These are phyloP conservation scores for Symphodus melops DNA, from an alignment of 2,113 vertebrate genomes.

Conservation along the genomic window DNA sequence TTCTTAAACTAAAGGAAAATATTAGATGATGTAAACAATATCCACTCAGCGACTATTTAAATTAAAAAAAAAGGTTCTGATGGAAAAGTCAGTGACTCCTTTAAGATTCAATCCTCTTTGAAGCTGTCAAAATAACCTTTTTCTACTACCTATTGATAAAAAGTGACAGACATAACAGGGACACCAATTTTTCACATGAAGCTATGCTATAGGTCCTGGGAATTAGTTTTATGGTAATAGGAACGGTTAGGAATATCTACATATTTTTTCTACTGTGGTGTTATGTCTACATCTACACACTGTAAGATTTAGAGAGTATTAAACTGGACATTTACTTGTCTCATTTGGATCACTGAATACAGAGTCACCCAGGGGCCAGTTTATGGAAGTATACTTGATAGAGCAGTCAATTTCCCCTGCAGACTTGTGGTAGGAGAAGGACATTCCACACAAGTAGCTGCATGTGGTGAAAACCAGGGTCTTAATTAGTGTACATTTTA, in stretches of 20 bases:
- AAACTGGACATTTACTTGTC: constrained; percentile 1
- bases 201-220: too few relatives aligned
- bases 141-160: too few relatives aligned
- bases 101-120: too few relatives aligned
- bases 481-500: not conserved
- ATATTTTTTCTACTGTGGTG: not conserved
- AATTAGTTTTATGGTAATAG: too few relatives aligned
- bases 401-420: constrained; percentile 20
- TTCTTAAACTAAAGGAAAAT: too few relatives aligned
- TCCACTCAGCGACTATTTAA: too few relatives aligned
- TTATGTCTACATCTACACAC: not conserved
- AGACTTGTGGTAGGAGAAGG: constrained; percentile 6
- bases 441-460: not conserved
- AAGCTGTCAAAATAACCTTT: too few relatives aligned
- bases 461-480: constrained; percentile 13
- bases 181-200: too few relatives aligned
- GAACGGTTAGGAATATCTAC: not conserved
- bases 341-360: constrained; percentile 13
- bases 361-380: constrained; percentile 16
- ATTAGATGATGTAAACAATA: not conserved
- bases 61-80: too few relatives aligned
- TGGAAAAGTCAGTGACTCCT: too few relatives aligned
- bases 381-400: constrained; percentile 1
- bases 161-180: too few relatives aligned
- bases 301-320: not conserved